These are phyloP conservation scores for Aphaenogaster ashmeadi DNA, from an alignment of 1,140 invertebrate genomes.

Conservation along the genomic window DNA sequence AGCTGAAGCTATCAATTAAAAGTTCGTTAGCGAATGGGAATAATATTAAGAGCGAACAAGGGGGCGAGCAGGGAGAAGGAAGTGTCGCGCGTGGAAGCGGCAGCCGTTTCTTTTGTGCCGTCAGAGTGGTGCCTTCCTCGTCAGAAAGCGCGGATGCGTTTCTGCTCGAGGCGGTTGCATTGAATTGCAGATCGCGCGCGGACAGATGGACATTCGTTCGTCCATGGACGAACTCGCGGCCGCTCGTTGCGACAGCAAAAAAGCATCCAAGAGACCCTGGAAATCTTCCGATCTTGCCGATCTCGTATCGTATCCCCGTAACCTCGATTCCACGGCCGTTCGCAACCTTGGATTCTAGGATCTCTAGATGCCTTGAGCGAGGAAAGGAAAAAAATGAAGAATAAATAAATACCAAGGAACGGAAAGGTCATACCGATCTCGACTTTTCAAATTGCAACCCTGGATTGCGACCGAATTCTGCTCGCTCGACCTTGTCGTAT, in stretches of 20 bases:
- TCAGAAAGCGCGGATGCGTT: slow-evolving; percentile 77
- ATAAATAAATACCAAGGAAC: background rate
- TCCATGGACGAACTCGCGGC: slow-evolving; percentile 78
- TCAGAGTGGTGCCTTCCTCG: slow-evolving; percentile 66
- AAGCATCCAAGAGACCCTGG: slow-evolving; percentile 65
- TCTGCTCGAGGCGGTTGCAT: slow-evolving; percentile 75
- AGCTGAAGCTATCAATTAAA: background rate
- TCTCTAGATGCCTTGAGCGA: slow-evolving; percentile 5
- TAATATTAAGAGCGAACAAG: slow-evolving; percentile 4
- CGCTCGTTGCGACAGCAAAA: slow-evolving; percentile 78
- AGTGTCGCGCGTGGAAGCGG: slow-evolving; percentile 46
- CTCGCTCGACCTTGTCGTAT: background rate
- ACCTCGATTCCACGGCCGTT: slow-evolving; percentile 49
- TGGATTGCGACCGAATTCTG: background rate
- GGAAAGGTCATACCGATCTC: background rate
- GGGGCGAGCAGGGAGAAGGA: slow-evolving; percentile 47
- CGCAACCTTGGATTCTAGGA: slow-evolving; percentile 43
- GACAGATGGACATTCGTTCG: slow-evolving; percentile 83
- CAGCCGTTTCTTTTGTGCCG: slow-evolving; percentile 55
- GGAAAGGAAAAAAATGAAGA: background rate
- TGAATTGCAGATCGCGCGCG: slow-evolving; percentile 84
- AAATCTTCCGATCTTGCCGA: slow-evolving; percentile 68
- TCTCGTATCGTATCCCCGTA: slow-evolving; percentile 46
- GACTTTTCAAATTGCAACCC: background rate
- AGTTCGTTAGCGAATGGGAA: background rate